phyloP scores from a whole-genome alignment of 1,140 invertebrate genomes.

The Lasioglossum baleicum region DNA sequence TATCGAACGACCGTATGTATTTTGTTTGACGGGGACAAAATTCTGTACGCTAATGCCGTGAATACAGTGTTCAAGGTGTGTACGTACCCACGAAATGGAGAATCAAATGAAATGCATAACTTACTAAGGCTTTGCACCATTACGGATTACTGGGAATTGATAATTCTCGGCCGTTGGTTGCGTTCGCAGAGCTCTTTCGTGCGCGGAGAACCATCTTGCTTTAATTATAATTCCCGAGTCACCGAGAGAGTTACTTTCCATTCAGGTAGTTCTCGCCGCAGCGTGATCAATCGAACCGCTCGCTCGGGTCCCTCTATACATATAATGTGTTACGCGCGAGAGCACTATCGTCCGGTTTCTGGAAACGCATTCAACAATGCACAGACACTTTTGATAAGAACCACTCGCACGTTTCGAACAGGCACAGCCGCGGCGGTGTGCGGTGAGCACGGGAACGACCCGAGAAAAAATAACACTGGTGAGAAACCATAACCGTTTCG shows the following conservation, averaged over 20 bases:
- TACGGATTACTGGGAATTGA: conserved; percentile 34
- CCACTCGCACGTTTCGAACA: background rate
- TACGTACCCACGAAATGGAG: background rate
- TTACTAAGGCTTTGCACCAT: conserved; percentile 36
- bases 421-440: background rate
- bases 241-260: conserved; percentile 54
- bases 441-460: background rate
- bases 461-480: background rate
- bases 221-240: conserved; percentile 40
- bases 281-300: conserved; percentile 48
- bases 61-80: background rate
- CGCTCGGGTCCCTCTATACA: conserved; percentile 15
- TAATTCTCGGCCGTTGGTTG: conserved; percentile 27
- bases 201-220: conserved; percentile 34
- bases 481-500: background rate
- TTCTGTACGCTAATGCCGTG: background rate
- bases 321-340: background rate
- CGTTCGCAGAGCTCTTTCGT: conserved; percentile 17
- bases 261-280: conserved; percentile 49
- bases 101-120: conserved; percentile 22
- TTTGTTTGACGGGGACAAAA: background rate
- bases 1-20: background rate
- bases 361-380: conserved; percentile 21
- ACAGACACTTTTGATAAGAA: conserved; percentile 15
- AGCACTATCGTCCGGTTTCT: conserved; percentile 23